Conservation (phyloP, 2,888 invertebrate genomes). For the Corythucha ciliata region DNA sequence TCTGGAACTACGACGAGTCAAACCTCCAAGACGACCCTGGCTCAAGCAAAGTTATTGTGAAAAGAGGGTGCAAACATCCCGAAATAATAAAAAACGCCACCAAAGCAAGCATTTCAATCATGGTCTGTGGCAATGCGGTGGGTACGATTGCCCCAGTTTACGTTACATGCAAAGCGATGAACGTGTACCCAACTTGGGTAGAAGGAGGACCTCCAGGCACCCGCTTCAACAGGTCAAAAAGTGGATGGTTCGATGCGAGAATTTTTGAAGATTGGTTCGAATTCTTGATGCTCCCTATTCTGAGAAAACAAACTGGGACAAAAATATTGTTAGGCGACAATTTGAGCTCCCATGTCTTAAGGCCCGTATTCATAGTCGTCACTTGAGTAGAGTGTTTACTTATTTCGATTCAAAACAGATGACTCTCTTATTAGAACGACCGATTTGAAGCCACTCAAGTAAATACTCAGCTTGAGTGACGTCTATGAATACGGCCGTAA, state of each 20-base stretch:
- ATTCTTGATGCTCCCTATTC: slow-evolving; percentile 32
- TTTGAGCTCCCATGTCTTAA: too few relatives aligned
- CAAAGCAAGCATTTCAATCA: slow-evolving; percentile 37
- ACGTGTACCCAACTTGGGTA: slow-evolving; percentile 39
- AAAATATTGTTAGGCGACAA: slow-evolving; percentile 28
- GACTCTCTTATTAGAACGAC: too few relatives aligned
- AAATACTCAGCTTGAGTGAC: too few relatives aligned
- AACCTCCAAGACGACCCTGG: slow-evolving; percentile 36
- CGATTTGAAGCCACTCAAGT: too few relatives aligned
- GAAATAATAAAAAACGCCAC: slow-evolving; percentile 38
- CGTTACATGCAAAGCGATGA: slow-evolving; percentile 38
- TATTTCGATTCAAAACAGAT: too few relatives aligned
- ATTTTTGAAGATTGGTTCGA: slow-evolving; percentile 39
- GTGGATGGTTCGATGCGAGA: slow-evolving; percentile 39
- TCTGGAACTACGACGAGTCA: slow-evolving; percentile 36
- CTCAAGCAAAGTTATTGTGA: slow-evolving; percentile 34
- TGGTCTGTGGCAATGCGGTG: slow-evolving; percentile 39
- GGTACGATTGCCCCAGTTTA: slow-evolving; percentile 39
- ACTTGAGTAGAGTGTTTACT: too few relatives aligned
- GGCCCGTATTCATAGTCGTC: too few relatives aligned
- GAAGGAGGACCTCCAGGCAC: slow-evolving; percentile 39
- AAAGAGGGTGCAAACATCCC: slow-evolving; percentile 38
- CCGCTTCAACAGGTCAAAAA: slow-evolving; percentile 39
- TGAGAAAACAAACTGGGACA: slow-evolving; percentile 29
- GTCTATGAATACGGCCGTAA: too few relatives aligned